A percentile compares a stretch with the other conserved stretches of the same genome.
Evolutionary conservation across 2,888 invertebrate genomes (phyloP).

Genomic region (Chrysotoxum bicinctum): DNA sequence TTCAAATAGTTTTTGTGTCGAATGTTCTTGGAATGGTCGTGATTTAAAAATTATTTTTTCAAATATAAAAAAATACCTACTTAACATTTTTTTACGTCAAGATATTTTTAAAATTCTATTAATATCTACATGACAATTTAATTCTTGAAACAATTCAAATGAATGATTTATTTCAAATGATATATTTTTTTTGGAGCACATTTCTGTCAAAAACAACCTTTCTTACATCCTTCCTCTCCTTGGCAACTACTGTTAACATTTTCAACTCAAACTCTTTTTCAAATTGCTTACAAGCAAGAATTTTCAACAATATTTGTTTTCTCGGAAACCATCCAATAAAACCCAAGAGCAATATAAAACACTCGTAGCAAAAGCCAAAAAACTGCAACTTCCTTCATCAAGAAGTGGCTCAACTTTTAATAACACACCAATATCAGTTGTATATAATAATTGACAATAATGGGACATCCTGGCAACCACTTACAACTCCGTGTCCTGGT

Average conservation of each 20-base stretch:
- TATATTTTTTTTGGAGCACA: neutral
- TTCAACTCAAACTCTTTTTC: neutral
- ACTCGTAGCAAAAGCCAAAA: neutral
- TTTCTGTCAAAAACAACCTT: neutral
- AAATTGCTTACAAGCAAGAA: neutral
- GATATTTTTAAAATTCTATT: too few relatives aligned
- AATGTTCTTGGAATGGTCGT: too few relatives aligned
- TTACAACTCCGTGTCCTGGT: slow-evolving; percentile 2
- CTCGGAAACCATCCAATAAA: slow-evolving; percentile 1
- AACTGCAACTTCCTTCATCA: neutral
- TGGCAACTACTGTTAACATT: neutral
- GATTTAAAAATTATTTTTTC: too few relatives aligned
- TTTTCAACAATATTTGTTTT: neutral
- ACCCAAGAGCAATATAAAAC: neutral
- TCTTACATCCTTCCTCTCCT: neutral
- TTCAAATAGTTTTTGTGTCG: too few relatives aligned
- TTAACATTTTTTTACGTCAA: too few relatives aligned
- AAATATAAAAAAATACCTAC: too few relatives aligned
- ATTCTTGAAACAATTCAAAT: too few relatives aligned
- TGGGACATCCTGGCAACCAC: slow-evolving; percentile 28
- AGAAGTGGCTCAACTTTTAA: slow-evolving; percentile 5
- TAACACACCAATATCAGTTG: slow-evolving; percentile 12
- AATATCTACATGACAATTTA: too few relatives aligned
- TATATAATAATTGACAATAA: slow-evolving; percentile 7
- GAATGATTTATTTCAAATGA: too few relatives aligned